Evolutionary conservation across 2,888 invertebrate genomes (phyloP), one percentile per base, ranked within the genome.

Genomic region (Ophraella communa): DNA sequence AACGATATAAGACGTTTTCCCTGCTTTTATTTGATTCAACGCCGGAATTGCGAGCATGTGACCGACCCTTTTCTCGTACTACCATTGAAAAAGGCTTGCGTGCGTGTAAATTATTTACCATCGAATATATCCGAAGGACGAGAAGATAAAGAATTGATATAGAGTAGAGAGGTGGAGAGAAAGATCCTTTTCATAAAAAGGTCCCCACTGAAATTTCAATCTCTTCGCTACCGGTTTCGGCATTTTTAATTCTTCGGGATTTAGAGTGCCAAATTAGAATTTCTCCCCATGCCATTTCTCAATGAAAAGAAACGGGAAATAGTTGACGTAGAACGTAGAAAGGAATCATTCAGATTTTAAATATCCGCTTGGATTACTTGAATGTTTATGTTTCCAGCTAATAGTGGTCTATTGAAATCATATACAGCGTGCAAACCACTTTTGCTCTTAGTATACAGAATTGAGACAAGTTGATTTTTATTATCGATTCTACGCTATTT

Each of bases 31-130:
- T 42, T 42, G 42, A 42, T 42, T 42, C 10, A 14, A 18, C 42
- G 17, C 42, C 42, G 42, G 42, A 11, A 33, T 33, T n/a, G 33
- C 33, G 33, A n/a, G n/a, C n/a, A n/a, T 8, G 8, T 18, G 8
- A 10, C 8, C 18, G 45, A 45, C 45, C 45, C 45, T 45, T 45
- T 35, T 45, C 21, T 45, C 21, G 10, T 21, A 21, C 45, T 45
- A n/a, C n/a, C n/a, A 45, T 45, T 45, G 45, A 45, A 20, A 45
- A 45, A 45, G 21, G 11, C 21, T 45, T 45, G 45, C 45, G 45
- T 21, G 45, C 21, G 45, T 45, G 45, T 21, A 45, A 45, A 45
- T 45, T 45, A 10, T 45, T 45, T 45, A 45, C 21, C 20, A 11
- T 45, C 21, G 21, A 45, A 45, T 45, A 45, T 14, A 5, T 42